Base-by-base conservation (phyloP, 1,140 invertebrate species). In the Tenebrio molitor region DNA sequence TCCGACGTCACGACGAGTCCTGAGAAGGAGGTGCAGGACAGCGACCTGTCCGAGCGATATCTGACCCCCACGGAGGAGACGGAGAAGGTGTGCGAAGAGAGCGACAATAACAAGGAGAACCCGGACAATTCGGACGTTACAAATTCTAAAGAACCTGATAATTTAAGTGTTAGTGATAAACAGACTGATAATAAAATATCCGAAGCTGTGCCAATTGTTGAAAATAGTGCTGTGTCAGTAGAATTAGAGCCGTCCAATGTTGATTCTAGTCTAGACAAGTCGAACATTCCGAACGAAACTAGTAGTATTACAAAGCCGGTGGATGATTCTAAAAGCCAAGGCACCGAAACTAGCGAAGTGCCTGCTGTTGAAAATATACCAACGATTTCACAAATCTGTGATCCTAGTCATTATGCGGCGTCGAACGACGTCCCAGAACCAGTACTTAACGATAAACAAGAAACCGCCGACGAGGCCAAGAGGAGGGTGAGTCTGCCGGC, bases 341-440 rank as follows among this genome's bases (percentile, higher is more conserved):
- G 17, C 29, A 72, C 68, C 17, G 74, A 84, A 84, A 78, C 81
- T 78, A 67, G 71, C 80, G 84, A 87, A 85, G 86, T 86, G 82
- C 85, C 87, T 81, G 86, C 86, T 77, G 85, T 86, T 73, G 87
- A 89, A 76, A 89, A 90, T 84, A 90, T 91, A 74, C 87, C 89
- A 80, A 89, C 90, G 75, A 91, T 91, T 85, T 90, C 90, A 73
- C 90, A 89, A 78, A 90, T 91, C 80, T 91, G 90, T 86, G 90
- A 91, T 87, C 86, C 85, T 81, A 85, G 83, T 83, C 83, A 86
- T 79, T 78, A 76, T 42, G 44, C 72, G 69, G 82, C 81, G 83
- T 79, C 75, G 80, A 74, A 39, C 62, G 68, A 72, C n/a, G 66
- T 63, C 50, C 68, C 72, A 2, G 64, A 75, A 80, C 83, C 83